Base-by-base conservation (phyloP, 2,888 invertebrate genomes). In the Neocrepidodera transversa region DNA sequence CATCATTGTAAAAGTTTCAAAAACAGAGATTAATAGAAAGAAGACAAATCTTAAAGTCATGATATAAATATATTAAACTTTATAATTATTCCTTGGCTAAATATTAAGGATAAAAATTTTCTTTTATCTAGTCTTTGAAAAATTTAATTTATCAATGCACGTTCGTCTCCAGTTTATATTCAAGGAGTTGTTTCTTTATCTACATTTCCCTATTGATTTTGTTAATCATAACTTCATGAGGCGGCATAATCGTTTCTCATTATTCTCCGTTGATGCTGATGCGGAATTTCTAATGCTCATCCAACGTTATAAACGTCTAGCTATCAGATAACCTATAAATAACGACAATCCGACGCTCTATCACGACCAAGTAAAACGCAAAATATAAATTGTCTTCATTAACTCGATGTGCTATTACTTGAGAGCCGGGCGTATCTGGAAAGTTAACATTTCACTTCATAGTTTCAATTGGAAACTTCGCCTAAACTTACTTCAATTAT, bases 371-470 rank as follows among this genome's bases (percentile, higher is more conserved):
- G 51, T 58, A 59, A 58, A 66, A 58, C 64, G 54, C 53, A 52
- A 66, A 56, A 54, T 64, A 62, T 64, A 66, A 66, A 66, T 64
- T 57, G 62, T 60, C 62, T 65, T 68, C 66, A 63, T 68, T 68
- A 62, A 60, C 58, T 61, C 50, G 59, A 64, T 59, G 63, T 61
- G 58, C 65, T 52, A 56, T 66, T 62, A 64, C 61, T 67, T 63
- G 58, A 59, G 45, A 45, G 26, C 45, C 45, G 28, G 45, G 57
- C 65, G 62, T 66, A 68, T 68, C 67, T 61, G 58, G 64, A 61
- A 67, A 67, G 68, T 66, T 68, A 72, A 70, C 72, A 66, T 72
- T 68, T 69, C 70, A 71, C 70, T 71, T 68, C 68, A 69, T 66
- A 69, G 70, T 68, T 67, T 66, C 65, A 67, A 71, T 69, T 66